A percentile compares a stretch with the other conserved stretches of the same genome.
These are phyloP conservation scores for Buceros bicornis DNA, from an alignment of 2,797 vertebrate genomes.

Conservation along the genomic window DNA sequence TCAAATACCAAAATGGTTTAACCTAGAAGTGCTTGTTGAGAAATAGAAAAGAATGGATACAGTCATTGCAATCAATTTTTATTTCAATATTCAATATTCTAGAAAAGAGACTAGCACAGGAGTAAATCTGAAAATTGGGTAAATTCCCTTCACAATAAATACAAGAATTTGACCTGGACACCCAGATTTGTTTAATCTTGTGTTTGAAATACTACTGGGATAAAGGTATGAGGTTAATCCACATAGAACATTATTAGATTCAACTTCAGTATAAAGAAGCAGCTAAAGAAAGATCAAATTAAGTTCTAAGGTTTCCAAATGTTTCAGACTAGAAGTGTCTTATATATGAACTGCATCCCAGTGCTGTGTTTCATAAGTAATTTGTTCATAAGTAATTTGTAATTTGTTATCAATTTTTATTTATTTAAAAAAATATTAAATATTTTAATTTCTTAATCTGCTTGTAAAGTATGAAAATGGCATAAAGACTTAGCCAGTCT, in stretches of 20 bases:
- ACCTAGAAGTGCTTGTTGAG: not conserved
- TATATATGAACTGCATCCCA: not conserved
- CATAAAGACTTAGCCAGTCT: not conserved
- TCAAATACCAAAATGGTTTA: not conserved
- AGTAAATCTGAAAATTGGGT: not conserved
- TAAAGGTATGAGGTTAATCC: not conserved
- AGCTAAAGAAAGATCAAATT: not conserved
- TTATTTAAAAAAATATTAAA: not conserved
- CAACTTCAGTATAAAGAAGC: not conserved
- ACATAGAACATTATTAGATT: not conserved
- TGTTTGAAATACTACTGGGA: not conserved
- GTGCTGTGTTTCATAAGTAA: not conserved
- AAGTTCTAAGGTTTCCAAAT: not conserved
- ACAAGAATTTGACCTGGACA: not conserved
- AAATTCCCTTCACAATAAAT: not conserved
- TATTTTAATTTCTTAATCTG: not conserved
- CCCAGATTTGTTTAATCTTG: not conserved
- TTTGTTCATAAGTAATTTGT: not conserved
- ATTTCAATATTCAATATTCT: not conserved
- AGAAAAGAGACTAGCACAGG: not conserved
- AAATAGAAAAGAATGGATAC: not conserved
- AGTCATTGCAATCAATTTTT: not conserved
- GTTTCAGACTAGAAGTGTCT: not conserved
- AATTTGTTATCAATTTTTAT: not conserved
- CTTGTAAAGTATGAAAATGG: not conserved